Base-by-base conservation (phyloP, 1,140 invertebrate species). In the Drosophila carrolli region DNA sequence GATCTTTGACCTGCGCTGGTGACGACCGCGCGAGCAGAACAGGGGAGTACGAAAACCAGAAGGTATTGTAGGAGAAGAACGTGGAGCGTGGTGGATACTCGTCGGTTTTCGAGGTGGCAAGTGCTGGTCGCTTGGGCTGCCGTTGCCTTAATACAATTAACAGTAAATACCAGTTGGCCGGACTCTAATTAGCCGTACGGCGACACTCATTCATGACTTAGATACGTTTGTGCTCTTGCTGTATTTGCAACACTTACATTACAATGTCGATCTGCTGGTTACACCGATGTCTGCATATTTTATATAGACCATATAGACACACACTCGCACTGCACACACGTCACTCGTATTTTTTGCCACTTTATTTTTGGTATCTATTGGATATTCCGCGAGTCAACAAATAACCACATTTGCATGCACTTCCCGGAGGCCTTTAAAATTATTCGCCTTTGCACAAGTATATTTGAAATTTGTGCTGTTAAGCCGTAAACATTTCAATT, bases 1-100 rank as follows among this genome's bases (percentile, higher is more conserved):
- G 84, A 89, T 89, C 84, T 89, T 89, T 89, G 84, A 89, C 84
- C 84, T 89, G 81, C 55, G 63, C 76, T 88, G 83, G 80, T 86
- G 84, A 88, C 83, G 83, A 88, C 83, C 83, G 80, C 59, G 50
- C 47, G 81, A 81, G 82, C 65, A 65, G 73, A 54, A 48, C 67
- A 71, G 67, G 44, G 51, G 13, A 55, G 48, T 50, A 53, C 37
- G 40, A 44, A 35, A 48, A 35, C n/a, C 48, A 51, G 48, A 51
- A 51, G 48, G 27, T 35, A 32, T n/a, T 8, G 60, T 54, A 62
- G 63, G 58, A 55, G 58, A 67, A 77, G 72, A 84, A 82, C 81
- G 81, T 86, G 83, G 71, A 84, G 78, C 75, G 81, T 88, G 83
- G 83, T 59, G 29, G 43, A 40, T 43, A 72, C 57, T 55, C 57